Evolutionary conservation across 1,140 invertebrate species (phyloP), one percentile per base, ranked within the genome.

Genomic region (Leguminivora glycinivorella): DNA sequence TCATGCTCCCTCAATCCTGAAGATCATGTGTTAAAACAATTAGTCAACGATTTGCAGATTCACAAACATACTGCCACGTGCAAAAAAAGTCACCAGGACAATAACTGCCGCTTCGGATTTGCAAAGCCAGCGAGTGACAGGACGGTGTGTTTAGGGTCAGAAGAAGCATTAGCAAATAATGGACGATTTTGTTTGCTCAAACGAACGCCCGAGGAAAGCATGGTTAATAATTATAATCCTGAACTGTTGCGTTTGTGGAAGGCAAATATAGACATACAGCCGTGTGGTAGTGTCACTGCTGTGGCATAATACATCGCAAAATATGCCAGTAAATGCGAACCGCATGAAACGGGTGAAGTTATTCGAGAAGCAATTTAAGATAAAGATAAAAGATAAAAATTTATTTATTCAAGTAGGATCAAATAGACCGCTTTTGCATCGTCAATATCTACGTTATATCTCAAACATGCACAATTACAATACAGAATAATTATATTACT

Each of bases 271-370:
- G 74, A 75, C 19, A 10, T 58, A 2, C 56, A 58, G 12, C 19
- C 56, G 22, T 58, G 56, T 22, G 56, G 56, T 25, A 58, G 19
- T 58, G 56, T 68, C 1, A 31, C 68, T 17, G 70, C 77, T 31
- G 72, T 79, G 25, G 67, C 75, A 0, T 81, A 78, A 43, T 79
- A 82, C 38, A 47, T 82, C 9, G 75, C 78, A 22, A 82, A 82
- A 73, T 80, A 80, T 68, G 77, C 67, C 0, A 79, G 76, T 7
- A 80, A 82, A 73, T 73, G 70, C 52, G 81, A 83, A 66, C 78
- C 77, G n/a, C 63, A 75, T 58, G 74, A 83, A 70, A 31, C 1
- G n/a, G 74, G 75, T 7, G 75, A 77, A 24, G 72, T 77, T n/a
- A 40, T 80, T 12, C 56, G 73, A 10, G 75, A 79, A 40, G 70